Evolutionary conservation across 2,797 vertebrate species (phyloP), one percentile per base, ranked within the genome.

Genomic region (Poecile montanus): DNA sequence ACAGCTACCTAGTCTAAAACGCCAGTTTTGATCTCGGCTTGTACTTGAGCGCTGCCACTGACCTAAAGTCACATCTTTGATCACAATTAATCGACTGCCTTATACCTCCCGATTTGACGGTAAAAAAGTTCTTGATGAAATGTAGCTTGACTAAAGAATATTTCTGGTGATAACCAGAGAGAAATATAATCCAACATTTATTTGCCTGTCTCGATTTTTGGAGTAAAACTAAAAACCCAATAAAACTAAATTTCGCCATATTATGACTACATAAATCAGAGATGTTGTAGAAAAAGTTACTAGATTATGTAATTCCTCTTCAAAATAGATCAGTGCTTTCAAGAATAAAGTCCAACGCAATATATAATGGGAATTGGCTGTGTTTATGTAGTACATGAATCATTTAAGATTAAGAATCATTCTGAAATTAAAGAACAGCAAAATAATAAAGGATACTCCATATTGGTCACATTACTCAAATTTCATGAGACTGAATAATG

Each of bases 1-100:
- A 4, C 3, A 54, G n/a, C 30, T 25, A 2, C 4, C 1, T 17
- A 3, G 16, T 42, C 11, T 16, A 29, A 47, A 44, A 74, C 1
- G 18, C 23, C 40, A 5, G 44, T 2, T 54, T 25, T 51, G n/a
- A 30, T 32, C 70, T 36, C 63, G 16, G 60, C 15, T 40, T 36
- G 20, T 38, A 4, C 42, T 13, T 40, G 23, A 54, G 44, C 9
- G 9, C 11, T 3, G 26, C 15, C 58, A n/a, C 42, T 13, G 30
- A 34, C 47, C 77, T 66, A 1, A 42, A 70, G 30, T 34, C 36
- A 13, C 11, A 16, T 13, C 50, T 44, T 65, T 5, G 30, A 29
- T 70, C 47, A 30, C 19, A 9, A 25, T 34, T 40, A 42, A 67
- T 50, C 26, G 16, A 21, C 21, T 70, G n/a, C 30, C 20, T 9